A percentile compares a stretch with the other conserved stretches of the same genome.
phyloP scores from a whole-genome alignment of 2,888 invertebrate genomes.

The Xanthorhoe spadicearia region DNA sequence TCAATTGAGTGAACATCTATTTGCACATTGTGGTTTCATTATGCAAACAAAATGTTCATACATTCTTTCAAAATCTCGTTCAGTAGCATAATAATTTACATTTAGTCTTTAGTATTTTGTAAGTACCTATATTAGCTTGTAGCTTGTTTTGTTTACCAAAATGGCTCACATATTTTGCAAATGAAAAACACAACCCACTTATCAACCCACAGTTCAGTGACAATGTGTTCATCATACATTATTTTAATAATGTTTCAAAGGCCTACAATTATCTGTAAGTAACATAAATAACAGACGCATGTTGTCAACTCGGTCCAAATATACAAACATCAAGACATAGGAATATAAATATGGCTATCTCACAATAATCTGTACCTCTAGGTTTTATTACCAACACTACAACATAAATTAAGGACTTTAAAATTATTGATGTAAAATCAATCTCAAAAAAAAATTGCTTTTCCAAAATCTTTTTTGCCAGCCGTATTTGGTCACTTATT shows the following conservation, averaged over 20 bases:
- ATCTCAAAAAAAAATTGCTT: no score
- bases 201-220: slow-evolving; percentile 27
- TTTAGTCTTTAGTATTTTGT: not conserved
- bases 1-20: no score
- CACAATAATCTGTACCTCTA: no score
- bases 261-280: slow-evolving; percentile 30
- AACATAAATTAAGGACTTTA: no score
- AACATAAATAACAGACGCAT: slow-evolving; percentile 29
- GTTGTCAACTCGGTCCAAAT: slow-evolving; percentile 35
- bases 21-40: not conserved
- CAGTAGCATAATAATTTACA: no score
- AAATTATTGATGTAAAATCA: no score
- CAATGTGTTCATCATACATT: slow-evolving; percentile 29
- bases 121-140: not conserved
- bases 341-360: slow-evolving; percentile 9
- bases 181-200: slow-evolving; percentile 31
- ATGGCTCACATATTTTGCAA: slow-evolving; percentile 1
- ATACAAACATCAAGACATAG: slow-evolving; percentile 20
- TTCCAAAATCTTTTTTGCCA: no score
- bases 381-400: no score
- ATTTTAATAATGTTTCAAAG: slow-evolving; percentile 22
- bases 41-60: slow-evolving; percentile 2
- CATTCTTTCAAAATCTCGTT: not conserved
- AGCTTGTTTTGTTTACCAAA: slow-evolving; percentile 10
- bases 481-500: no score